Conservation (phyloP, 2,797 vertebrate species). For the Bradypus variegatus region DNA sequence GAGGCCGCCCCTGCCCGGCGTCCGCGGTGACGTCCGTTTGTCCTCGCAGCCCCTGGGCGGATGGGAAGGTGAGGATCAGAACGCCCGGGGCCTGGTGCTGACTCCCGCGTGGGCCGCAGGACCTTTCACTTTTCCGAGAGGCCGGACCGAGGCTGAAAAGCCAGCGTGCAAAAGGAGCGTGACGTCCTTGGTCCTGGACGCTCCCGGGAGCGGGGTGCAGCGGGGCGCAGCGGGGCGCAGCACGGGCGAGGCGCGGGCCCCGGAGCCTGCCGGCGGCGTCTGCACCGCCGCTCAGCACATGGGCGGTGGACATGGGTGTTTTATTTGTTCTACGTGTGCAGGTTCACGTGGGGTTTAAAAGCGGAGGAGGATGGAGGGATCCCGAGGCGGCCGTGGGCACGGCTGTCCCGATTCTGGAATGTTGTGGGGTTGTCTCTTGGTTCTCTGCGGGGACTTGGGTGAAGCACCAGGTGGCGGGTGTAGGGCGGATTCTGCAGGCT, state of each 20-base stretch:
- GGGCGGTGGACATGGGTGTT: not conserved
- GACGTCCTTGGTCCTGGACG: not conserved
- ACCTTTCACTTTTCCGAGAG: not conserved
- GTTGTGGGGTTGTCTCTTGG: not conserved
- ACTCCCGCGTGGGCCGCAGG: not conserved
- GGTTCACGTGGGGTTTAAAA: not conserved
- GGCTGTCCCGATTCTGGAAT: not conserved
- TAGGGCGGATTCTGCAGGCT: not conserved
- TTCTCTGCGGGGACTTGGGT: not conserved
- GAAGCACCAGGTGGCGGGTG: not conserved
- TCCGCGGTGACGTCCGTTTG: not conserved
- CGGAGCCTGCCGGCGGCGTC: not conserved
- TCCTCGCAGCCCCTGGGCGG: not conserved
- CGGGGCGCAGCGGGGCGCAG: not conserved
- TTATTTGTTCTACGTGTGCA: not conserved
- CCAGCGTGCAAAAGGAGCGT: not conserved
- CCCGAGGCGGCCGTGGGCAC: not conserved
- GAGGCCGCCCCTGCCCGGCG: too few relatives aligned
- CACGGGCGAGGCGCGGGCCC: not conserved
- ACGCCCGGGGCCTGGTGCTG: not conserved
- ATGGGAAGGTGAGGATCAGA: not conserved
- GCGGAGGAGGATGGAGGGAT: not conserved
- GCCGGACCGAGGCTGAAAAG: not conserved
- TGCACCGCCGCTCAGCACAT: not conserved
- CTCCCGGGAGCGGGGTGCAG: too few relatives aligned